Evolutionary conservation across 2,113 vertebrate genomes (phyloP), one percentile per base, ranked within the genome.

Genomic region (Hemibagrus wyckioides): DNA sequence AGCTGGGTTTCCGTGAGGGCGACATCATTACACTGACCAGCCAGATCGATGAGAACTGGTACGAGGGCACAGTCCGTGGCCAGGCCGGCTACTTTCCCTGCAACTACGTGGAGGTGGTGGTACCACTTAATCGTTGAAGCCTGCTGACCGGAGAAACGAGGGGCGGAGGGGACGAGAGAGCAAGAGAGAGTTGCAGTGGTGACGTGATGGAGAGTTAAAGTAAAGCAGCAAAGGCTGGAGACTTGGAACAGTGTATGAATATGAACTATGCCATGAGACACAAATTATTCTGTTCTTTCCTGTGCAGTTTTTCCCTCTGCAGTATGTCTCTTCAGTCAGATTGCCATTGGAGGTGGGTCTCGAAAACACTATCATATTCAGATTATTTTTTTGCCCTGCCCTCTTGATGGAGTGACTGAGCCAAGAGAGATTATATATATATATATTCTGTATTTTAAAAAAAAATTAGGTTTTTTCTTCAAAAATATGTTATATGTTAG

Each of bases 1-100:
- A 99, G 93, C 94, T 99, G 92, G 97, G 96, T 93, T 99, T 99
- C 94, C 94, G 89, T 0, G 98, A 99, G 90, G 98, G 98, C 0
- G 97, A 99, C 90, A 88, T 98, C 93, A 99, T 99, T 96, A 98
- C 96, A 1, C 94, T 99, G 93, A 96, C 96, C 89, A 97, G 94
- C 93, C 96, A 95, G 93, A 99, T 99, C 25, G 98, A 99, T 21
- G 98, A 99, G 89, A 99, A 99, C 96, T 99, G 98, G 98, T 97
- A 95, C 25, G 97, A 99, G 94, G 98, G 98, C 84, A 94, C 92
- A 92, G 92, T 99, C 89, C 94, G 90, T 0, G 97, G 97, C 91
- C 96, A 94, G 87, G 94, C 96, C 0, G 98, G 98, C 91, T 98
- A 96, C 94, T 99, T 99, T 92, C 98, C 98, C 0, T 96, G 96